Percentiles rank a stretch among this genome's conserved stretches.
Evolutionary conservation across 2,797 vertebrate genomes (phyloP).

Genomic region (Dermochelys coriacea): DNA sequence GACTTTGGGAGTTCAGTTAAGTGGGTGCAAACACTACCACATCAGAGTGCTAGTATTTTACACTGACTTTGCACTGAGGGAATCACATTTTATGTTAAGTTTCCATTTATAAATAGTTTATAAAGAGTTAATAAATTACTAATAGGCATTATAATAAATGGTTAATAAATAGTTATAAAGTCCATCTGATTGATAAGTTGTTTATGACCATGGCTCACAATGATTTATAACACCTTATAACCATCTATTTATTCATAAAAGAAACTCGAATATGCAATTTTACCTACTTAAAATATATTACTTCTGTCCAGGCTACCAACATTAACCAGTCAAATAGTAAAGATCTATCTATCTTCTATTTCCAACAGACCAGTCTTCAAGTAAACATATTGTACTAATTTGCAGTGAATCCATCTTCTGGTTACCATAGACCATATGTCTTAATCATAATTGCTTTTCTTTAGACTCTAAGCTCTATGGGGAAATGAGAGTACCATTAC

Average conservation of each 20-base stretch:
- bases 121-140: neutral
- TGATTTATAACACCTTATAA: neutral
- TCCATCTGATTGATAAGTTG: neutral
- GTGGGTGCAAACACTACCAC: neutral
- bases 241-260: neutral
- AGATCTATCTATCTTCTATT: neutral
- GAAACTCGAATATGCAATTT: neutral
- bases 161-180: neutral
- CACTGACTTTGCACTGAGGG: neutral
- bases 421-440: neutral
- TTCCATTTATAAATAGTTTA: neutral
- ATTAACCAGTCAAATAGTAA: conserved; percentile 1
- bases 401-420: neutral
- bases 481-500: neutral
- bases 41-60: neutral
- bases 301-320: neutral
- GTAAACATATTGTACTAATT: neutral
- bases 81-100: too few relatives aligned
- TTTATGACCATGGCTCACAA: neutral
- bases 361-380: neutral
- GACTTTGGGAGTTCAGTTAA: neutral
- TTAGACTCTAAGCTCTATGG: neutral
- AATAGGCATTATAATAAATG: neutral
- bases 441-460: neutral
- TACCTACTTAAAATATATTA: neutral